A percentile compares a stretch with the other conserved stretches of the same genome.
phyloP scores from a whole-genome alignment of 2,888 invertebrate species.

The Serrognathus titanus region DNA sequence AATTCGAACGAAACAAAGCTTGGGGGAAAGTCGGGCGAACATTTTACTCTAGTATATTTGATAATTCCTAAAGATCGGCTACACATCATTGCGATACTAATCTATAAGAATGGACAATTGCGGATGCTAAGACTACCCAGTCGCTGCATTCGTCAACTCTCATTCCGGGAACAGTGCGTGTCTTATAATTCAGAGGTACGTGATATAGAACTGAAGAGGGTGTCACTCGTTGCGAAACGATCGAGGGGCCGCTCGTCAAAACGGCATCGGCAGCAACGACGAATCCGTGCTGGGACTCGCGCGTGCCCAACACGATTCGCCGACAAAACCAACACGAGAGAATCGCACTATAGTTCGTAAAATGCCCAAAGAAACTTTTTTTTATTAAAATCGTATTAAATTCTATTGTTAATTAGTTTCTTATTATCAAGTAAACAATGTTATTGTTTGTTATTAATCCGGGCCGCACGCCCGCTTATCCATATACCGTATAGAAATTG shows the following conservation, averaged over 20 bases:
- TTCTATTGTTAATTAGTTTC: constrained; percentile 45
- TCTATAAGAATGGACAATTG: constrained; percentile 43
- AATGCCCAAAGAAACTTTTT: constrained; percentile 47
- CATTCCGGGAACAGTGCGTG: constrained; percentile 38
- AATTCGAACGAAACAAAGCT: constrained; percentile 15
- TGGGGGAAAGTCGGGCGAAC: constrained; percentile 33
- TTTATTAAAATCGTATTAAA: constrained; percentile 50
- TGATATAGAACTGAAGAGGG: constrained; percentile 15
- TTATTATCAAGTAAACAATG: constrained; percentile 45
- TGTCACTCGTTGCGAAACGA: constrained; percentile 7
- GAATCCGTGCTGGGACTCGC: constrained; percentile 17
- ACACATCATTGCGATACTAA: constrained; percentile 41
- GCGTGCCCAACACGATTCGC: constrained; percentile 20
- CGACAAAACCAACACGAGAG: constrained; percentile 23
- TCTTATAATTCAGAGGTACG: constrained; percentile 30
- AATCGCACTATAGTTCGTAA: constrained; percentile 35
- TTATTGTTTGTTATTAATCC: constrained; percentile 44
- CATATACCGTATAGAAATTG: constrained; percentile 42
- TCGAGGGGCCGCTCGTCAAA: constrained; percentile 17
- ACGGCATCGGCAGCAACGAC: constrained; percentile 27
- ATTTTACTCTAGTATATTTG: constrained; percentile 38
- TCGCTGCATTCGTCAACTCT: constrained; percentile 38
- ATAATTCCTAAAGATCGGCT: constrained; percentile 42
- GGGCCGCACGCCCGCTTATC: constrained; percentile 36
- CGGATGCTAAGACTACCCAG: constrained; percentile 42